Conservation (phyloP, 2,888 invertebrate species). For the Clunio marinus region DNA sequence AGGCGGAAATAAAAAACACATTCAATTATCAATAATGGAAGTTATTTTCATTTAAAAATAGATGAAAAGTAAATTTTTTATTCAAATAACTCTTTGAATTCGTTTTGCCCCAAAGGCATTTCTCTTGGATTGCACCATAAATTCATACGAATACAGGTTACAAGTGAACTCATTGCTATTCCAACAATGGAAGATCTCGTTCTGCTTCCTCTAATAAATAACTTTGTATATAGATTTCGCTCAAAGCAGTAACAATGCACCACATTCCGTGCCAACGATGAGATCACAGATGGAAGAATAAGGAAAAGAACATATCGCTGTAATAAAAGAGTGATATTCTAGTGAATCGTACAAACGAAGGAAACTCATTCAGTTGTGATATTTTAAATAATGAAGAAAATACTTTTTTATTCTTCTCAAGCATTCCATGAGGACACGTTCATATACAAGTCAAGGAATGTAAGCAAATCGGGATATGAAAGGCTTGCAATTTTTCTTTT, state of each 20-base stretch:
- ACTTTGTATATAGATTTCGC: background rate
- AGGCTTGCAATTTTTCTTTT: too few species aligned
- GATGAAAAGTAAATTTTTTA: background rate
- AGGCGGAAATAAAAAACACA: too few species aligned
- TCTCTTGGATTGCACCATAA: background rate
- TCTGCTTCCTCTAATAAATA: background rate
- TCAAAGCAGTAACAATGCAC: background rate
- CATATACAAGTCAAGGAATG: background rate
- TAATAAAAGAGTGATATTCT: background rate
- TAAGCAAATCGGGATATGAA: background rate
- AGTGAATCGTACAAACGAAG: background rate
- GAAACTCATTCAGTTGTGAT: conserved; percentile 10
- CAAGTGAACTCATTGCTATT: background rate
- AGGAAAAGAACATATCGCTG: background rate
- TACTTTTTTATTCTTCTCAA: background rate
- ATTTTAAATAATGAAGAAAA: conserved; percentile 2
- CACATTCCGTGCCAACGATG: background rate
- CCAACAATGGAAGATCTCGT: background rate
- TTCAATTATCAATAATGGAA: too few species aligned
- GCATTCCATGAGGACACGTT: background rate
- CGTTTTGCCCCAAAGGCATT: background rate
- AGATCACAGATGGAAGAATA: background rate
- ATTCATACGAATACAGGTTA: background rate
- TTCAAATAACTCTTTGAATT: background rate
- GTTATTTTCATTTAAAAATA: too few species aligned